Base-by-base conservation (phyloP, 2,113 vertebrate genomes). In the Chunga burmeisteri region DNA sequence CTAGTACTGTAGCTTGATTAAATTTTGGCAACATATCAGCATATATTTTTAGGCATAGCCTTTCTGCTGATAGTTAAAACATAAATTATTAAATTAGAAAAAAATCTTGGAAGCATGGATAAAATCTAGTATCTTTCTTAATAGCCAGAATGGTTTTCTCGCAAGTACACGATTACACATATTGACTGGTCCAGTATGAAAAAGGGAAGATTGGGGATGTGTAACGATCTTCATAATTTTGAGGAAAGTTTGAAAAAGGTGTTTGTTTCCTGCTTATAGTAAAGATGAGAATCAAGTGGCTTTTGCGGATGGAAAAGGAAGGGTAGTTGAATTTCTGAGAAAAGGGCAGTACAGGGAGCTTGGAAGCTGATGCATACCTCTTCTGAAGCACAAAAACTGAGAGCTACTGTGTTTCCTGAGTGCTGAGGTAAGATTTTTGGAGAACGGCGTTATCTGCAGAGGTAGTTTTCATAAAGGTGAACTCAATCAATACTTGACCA, bases 261-360 rank as follows among this genome's bases (percentile, higher is more conserved):
- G 44, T 97, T 98, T 97, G 89, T 42, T 90, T 97, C 95, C 91
- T 92, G 81, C 91, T 96, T 97, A 75, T 77, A 91, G n/a, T 47
- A 55, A 97, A 97, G 92, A 97, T 97, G 94, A 96, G 93, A 96
- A 94, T 97, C 90, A 86, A 95, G 81, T 85, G 42, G 96, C 81
- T 96, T 97, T 90, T 97, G 27, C 96, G 96, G 92, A 93, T 83
- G 92, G 93, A 92, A 98, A 93, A 97, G 82, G 36, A 95, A 94
- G 88, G 86, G 75, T 78, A 81, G 83, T 90, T 92, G 73, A 97
- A 74, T 86, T 88, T 96, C 80, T 70, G 72, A 95, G 80, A 87
- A 97, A 89, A 97, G 72, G 92, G 46, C 93, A 95, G 89, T 96
- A 73, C 89, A 88, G 62, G 95, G 88, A 97, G 67, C 87, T 96